Evolutionary conservation across 2,113 vertebrate genomes (phyloP).

Genomic region (Ctenodactylus gundi): DNA sequence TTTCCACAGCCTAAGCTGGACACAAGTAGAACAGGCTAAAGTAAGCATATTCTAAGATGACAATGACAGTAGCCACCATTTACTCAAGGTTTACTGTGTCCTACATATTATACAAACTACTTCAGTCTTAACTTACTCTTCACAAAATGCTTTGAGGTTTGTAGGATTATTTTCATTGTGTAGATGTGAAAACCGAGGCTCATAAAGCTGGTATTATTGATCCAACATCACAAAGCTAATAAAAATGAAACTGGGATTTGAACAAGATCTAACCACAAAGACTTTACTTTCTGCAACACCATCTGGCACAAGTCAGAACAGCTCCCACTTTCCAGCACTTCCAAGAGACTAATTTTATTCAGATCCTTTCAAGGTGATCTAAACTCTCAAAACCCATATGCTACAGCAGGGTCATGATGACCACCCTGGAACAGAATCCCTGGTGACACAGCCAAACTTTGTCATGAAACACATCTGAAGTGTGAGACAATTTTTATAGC

Average conservation of each 20-base stretch:
- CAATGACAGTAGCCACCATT: not conserved
- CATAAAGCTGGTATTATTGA: not conserved
- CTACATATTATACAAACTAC: not conserved
- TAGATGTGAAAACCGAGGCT: not conserved
- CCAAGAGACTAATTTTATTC: not conserved
- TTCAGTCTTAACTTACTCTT: not conserved
- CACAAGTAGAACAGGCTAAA: not conserved
- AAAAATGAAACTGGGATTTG: not conserved
- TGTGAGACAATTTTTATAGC: not conserved
- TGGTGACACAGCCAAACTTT: not conserved
- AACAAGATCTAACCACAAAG: not conserved
- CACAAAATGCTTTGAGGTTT: not conserved
- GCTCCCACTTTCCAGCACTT: not conserved
- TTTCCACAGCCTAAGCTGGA: not conserved
- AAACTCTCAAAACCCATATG: not conserved
- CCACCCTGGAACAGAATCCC: not conserved
- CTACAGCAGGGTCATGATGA: not conserved
- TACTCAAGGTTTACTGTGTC: not conserved
- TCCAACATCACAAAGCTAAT: not conserved
- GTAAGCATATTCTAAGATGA: not conserved
- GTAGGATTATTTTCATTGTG: not conserved
- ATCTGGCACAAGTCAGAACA: not conserved
- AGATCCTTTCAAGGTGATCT: not conserved
- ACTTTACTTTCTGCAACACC: not conserved
- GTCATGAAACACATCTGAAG: not conserved